Conservation (phyloP, 2,888 invertebrate genomes). For the Trichogramma evanescens region DNA sequence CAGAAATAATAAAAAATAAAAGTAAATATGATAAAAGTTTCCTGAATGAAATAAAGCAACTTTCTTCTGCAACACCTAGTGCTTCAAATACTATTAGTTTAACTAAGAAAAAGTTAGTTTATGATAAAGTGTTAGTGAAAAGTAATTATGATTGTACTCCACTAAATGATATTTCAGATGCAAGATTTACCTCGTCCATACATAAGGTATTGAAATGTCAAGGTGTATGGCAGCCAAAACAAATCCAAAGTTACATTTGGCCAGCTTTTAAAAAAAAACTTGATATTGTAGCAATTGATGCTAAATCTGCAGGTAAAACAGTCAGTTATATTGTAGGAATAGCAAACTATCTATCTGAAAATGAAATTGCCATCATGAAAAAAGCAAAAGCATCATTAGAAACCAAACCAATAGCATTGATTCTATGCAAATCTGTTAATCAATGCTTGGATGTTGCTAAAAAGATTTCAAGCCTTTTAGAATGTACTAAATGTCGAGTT, state of each 20-base stretch:
- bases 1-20: background rate
- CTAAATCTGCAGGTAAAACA: constrained; percentile 61
- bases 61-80: background rate
- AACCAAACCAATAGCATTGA: constrained; percentile 53
- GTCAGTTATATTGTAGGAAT: constrained; percentile 64
- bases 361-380: constrained; percentile 14
- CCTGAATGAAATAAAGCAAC: background rate
- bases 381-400: constrained; percentile 1
- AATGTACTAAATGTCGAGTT: constrained; percentile 22
- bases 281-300: constrained; percentile 59
- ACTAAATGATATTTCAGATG: constrained; percentile 30
- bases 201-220: constrained; percentile 27
- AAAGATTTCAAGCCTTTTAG: constrained; percentile 27
- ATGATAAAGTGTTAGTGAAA: constrained; percentile 32
- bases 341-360: constrained; percentile 51
- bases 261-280: constrained; percentile 60
- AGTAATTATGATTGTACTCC: constrained; percentile 27
- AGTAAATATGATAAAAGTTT: background rate
- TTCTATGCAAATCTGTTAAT: constrained; percentile 55
- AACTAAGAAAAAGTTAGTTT: constrained; percentile 19
- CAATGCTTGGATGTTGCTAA: constrained; percentile 30
- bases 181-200: constrained; percentile 30
- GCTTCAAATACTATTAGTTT: background rate
- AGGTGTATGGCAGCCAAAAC: constrained; percentile 22
- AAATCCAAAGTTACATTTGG: constrained; percentile 65